Base-by-base conservation (phyloP, 1,140 invertebrate genomes). In the Brachionus manjavacas region DNA sequence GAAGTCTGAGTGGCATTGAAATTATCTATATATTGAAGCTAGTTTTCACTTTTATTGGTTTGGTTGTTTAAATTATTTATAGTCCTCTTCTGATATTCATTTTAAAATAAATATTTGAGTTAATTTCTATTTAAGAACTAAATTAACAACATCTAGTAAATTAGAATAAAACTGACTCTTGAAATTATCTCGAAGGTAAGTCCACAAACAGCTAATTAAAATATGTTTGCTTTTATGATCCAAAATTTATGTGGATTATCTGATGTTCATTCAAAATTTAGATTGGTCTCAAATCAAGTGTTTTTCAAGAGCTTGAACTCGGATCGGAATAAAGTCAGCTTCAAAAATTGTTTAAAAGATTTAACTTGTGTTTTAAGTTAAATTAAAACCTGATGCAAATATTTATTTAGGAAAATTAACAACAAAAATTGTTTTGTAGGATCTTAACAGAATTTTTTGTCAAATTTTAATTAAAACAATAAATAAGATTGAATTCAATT, bases 151-250 rank as follows among this genome's bases (percentile, higher is more conserved):
- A 55, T 55, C 23, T 55, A 55, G 14, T 16, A 55, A 55, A 68
- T 68, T 31, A 68, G 35, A 68, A 68, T 31, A 68, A 64, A 68
- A 68, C 64, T 31, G 31, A 28, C 64, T 31, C 64, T 68, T 68
- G 64, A 68, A 55, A 55, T 55, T 55, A 55, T 55, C 52, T 55
- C 52, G 64, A 68, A 68, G 64, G 64, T 68, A 68, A 68, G 64
- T 68, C 64, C 7, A 68, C 64, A 68, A 68, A 68, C 64, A 68
- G 64, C 64, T 68, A 68, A 68, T 28, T 68, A 68, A 68, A 68
- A 35, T 68, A 25, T 68, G 28, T 68, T 68, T 68, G 64, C 64
- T 68, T 68, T 68, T 68, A 35, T 68, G 64, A 68, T 68, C 64
- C 64, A 68, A 31, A 68, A 12, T 6, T 68, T 31, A 68, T 31